These are phyloP conservation scores for Penaeus chinensis DNA, from an alignment of 1,140 invertebrate species.

Conservation along the genomic window DNA sequence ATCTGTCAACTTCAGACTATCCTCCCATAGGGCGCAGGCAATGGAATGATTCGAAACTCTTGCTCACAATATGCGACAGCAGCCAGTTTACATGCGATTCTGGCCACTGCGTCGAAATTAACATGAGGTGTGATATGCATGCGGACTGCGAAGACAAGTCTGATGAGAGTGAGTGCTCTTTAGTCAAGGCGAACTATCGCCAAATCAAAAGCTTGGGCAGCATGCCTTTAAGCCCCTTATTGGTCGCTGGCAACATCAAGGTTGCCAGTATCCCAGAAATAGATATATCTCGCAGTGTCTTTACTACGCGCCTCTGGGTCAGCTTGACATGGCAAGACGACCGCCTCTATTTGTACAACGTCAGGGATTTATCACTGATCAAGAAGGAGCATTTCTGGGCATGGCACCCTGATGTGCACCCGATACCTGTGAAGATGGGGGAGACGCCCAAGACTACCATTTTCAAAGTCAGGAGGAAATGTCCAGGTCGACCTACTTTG, in stretches of 20 bases:
- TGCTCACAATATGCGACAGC: background rate
- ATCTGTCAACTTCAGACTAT: background rate
- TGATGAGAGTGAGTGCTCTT: slow-evolving; percentile 5
- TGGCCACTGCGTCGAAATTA: slow-evolving; percentile 21
- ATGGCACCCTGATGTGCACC: too few relatives aligned
- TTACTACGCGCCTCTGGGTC: background rate
- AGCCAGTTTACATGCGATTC: slow-evolving; percentile 23
- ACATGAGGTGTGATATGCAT: background rate
- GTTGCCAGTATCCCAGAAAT: background rate
- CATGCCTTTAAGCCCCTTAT: background rate
- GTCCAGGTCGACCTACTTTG: too few relatives aligned
- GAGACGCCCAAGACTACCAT: too few relatives aligned
- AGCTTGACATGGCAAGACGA: slow-evolving; percentile 3
- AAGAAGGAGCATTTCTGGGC: too few relatives aligned
- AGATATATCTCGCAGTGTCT: background rate
- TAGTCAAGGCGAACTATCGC: background rate
- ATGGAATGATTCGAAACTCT: background rate
- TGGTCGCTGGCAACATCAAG: background rate
- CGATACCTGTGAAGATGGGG: too few relatives aligned
- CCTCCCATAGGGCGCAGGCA: background rate
- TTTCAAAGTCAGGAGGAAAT: too few relatives aligned
- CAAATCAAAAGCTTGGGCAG: background rate
- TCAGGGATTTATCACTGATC: too few relatives aligned
- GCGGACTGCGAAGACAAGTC: slow-evolving; percentile 17
- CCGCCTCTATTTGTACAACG: slow-evolving; percentile 11